Evolutionary conservation across 2,888 invertebrate genomes (phyloP).

Genomic region (Lasioglossum malachurum): DNA sequence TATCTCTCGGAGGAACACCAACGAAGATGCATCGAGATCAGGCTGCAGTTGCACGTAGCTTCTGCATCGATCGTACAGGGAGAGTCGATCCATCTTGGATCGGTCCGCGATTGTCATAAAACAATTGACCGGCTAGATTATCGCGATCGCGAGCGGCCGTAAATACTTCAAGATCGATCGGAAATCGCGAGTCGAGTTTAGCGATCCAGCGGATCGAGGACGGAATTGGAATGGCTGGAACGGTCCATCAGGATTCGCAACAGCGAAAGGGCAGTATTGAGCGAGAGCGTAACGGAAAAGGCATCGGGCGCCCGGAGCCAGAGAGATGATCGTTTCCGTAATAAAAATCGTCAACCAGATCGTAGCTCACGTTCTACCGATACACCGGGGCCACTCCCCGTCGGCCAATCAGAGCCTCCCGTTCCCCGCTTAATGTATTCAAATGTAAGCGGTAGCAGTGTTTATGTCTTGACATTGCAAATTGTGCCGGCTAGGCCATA

Average conservation of each 20-base stretch:
- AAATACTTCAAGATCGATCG: constrained; percentile 72
- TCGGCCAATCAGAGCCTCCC: constrained; percentile 81
- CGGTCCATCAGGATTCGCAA: constrained; percentile 54
- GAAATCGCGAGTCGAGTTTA: constrained; percentile 69
- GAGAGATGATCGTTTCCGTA: constrained; percentile 78
- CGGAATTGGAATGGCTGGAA: constrained; percentile 66
- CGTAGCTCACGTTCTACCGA: constrained; percentile 81
- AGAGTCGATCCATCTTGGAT: constrained; percentile 19
- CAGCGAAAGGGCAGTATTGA: constrained; percentile 23
- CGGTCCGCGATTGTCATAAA: constrained; percentile 61
- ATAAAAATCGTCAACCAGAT: constrained; percentile 84
- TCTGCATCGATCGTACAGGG: background rate
- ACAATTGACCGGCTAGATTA: constrained; percentile 65
- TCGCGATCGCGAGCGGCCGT: constrained; percentile 61
- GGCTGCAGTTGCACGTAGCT: constrained; percentile 9
- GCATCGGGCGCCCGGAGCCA: constrained; percentile 35
- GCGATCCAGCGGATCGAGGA: constrained; percentile 37
- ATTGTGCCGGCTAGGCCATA: constrained; percentile 84
- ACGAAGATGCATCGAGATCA: constrained; percentile 43
- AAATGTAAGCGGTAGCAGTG: constrained; percentile 85
- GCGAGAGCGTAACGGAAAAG: constrained; percentile 48
- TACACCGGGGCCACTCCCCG: constrained; percentile 75
- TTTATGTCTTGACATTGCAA: constrained; percentile 85
- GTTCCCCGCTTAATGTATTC: constrained; percentile 83
- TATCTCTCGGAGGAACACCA: constrained; percentile 21